phyloP scores from a whole-genome alignment of 2,113 vertebrate species.

The human region GRCh38 chr12:4303001-4303500 shows the following conservation, averaged over 20 bases:
- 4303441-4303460: neutral
- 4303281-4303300: neutral
- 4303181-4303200: neutral
- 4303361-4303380: neutral
- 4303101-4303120: neutral
- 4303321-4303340: neutral
- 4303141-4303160: neutral
- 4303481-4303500: neutral
- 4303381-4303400: neutral
- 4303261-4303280: neutral
- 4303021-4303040: neutral
- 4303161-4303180: neutral
- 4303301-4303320: neutral
- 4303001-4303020: neutral
- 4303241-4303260: neutral
- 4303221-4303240: neutral
- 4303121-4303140: neutral
- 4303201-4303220: neutral
- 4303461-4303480: constrained; percentile 22
- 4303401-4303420: neutral
- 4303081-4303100: neutral
- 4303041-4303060: neutral
- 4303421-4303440: neutral
- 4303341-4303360: neutral
- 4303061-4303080: neutral